Base-by-base conservation (phyloP, 2,888 invertebrate species). In the Rhagium mordax region DNA sequence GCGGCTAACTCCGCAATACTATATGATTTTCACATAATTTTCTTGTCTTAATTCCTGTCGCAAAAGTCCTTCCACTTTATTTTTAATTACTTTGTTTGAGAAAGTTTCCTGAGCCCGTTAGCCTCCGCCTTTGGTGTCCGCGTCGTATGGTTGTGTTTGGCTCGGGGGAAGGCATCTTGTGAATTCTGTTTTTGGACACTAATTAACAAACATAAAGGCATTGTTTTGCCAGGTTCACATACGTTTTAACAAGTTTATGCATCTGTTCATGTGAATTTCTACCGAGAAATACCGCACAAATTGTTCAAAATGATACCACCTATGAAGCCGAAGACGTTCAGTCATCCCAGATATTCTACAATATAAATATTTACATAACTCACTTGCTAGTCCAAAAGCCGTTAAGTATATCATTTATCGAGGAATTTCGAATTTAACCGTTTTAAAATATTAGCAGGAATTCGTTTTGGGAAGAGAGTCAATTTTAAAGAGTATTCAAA, bases 141-240 rank as follows among this genome's bases (percentile, higher is more conserved):
- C 59, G 29, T 15, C 16, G 59, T 59, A 29, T 59, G 18, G 33
- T 33, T 29, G 15, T 48, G 49, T 13, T 64, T 24, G 48, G 49
- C 24, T 27, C 48, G 29, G 61, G 71, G 71, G 71, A 70, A 71
- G 82, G 85, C 84, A 86, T 85, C 82, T 81, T 78, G 81, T 78
- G 79, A 81, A 83, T 84, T 83, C 82, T 84, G 84, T 85, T 86
- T 86, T 86, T 83, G 83, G 84, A 79, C 82, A 82, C 85, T 86
- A 87, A 86, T 86, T 87, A 87, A 84, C 85, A 85, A 86, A 85
- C 85, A 85, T 86, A 85, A 86, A 86, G 80, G 83, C 84, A 84
- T 84, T 84, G 84, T 84, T 84, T 82, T 79, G 82, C 73, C 80
- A 74, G 80, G 83, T 84, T 84, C 83, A 82, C 84, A 84, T 82